phyloP scores from a whole-genome alignment of 1,140 invertebrate genomes.

The Brachionus angularis region DNA sequence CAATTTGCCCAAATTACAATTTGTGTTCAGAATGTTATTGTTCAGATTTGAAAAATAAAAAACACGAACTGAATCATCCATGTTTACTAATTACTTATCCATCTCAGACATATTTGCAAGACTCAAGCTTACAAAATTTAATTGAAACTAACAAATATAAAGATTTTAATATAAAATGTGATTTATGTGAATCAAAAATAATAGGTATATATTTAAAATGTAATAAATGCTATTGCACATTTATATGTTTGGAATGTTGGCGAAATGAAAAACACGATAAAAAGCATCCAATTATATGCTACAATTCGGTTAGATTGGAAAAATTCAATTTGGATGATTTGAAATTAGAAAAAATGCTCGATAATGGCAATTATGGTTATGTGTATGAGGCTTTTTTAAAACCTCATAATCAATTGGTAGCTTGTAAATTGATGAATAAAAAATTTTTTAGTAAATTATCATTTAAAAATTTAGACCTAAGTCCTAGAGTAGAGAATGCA shows the following conservation, averaged over 20 bases:
- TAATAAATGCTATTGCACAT: conserved; percentile 14
- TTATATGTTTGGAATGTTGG: conserved; percentile 25
- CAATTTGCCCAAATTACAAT: conserved; percentile 4
- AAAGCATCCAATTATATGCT: neutral
- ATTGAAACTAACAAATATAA: neutral
- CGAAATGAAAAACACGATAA: neutral
- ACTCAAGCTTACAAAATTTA: neutral
- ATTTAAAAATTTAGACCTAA: neutral
- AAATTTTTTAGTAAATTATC: neutral
- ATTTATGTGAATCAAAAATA: conserved; percentile 11
- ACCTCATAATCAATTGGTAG: neutral
- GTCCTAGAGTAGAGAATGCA: neutral
- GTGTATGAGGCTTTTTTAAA: neutral
- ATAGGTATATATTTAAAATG: conserved; percentile 9
- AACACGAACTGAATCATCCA: conserved; percentile 8
- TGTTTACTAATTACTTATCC: conserved; percentile 2
- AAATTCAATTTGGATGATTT: conserved; percentile 12
- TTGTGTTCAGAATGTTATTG: conserved; percentile 22
- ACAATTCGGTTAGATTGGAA: conserved; percentile 1
- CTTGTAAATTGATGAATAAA: conserved; percentile 31
- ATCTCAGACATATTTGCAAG: neutral
- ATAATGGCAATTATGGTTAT: conserved; percentile 23
- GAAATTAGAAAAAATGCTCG: conserved; percentile 8
- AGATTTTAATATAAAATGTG: conserved; percentile 4
- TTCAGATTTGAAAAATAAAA: neutral